Conservation (phyloP, 2,888 invertebrate genomes). For the Xanthia togata region DNA sequence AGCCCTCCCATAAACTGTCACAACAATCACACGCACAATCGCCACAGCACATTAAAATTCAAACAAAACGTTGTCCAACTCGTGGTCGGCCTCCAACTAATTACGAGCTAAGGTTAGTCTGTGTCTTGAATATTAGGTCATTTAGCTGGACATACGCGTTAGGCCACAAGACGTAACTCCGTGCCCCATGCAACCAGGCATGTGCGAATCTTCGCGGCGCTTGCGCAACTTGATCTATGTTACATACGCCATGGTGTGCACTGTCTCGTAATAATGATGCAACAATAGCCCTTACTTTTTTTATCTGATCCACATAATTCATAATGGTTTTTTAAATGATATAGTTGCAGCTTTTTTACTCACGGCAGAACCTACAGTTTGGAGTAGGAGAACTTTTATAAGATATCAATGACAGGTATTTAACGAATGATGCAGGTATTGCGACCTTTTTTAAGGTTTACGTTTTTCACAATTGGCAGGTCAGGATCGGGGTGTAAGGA, state of each 20-base stretch:
- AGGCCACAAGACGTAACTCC: constrained; percentile 34
- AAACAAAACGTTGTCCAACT: constrained; percentile 22
- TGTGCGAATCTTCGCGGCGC: constrained; percentile 44
- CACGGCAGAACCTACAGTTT: background rate
- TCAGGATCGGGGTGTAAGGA: no score
- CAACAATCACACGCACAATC: constrained; percentile 2
- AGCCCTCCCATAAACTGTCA: background rate
- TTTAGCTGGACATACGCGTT: constrained; percentile 54
- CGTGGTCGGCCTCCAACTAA: constrained; percentile 47
- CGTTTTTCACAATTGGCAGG: no score
- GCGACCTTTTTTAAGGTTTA: no score
- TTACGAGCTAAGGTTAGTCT: constrained; percentile 44
- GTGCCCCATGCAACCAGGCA: constrained; percentile 22
- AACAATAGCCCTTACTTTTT: constrained; percentile 54
- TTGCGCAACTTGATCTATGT: constrained; percentile 45
- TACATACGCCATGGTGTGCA: constrained; percentile 37
- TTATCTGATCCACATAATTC: constrained; percentile 43
- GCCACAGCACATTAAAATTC: constrained; percentile 40
- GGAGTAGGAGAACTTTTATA: background rate
- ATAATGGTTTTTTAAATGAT: constrained; percentile 15
- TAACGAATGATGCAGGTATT: background rate
- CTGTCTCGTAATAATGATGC: constrained; percentile 46
- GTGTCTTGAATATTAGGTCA: constrained; percentile 59
- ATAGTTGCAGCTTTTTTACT: background rate
- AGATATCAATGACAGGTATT: background rate